Conservation (phyloP, 2,888 invertebrate genomes). For the Noctua janthina region DNA sequence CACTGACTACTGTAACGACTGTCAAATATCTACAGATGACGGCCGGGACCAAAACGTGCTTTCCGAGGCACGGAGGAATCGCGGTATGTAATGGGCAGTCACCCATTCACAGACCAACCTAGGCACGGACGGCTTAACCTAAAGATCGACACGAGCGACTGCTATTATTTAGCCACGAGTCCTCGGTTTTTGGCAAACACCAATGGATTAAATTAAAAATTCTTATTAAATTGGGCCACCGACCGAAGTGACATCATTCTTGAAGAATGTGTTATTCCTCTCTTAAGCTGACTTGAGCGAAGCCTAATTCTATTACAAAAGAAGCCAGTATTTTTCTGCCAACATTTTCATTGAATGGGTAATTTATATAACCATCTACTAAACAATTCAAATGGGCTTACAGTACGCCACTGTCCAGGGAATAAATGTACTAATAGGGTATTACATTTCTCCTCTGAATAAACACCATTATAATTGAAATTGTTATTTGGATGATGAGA, state of each 20-base stretch:
- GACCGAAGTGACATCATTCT: neutral
- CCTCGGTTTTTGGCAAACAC: neutral
- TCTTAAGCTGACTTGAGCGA: neutral
- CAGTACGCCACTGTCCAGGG: slow-evolving; percentile 30
- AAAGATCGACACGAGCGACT: too few relatives aligned
- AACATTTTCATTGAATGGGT: slow-evolving; percentile 39
- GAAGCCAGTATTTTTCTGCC: slow-evolving; percentile 14
- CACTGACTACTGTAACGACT: too few relatives aligned
- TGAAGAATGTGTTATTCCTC: slow-evolving; percentile 14
- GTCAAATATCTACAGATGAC: too few relatives aligned
- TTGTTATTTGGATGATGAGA: slow-evolving; percentile 63
- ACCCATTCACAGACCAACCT: too few relatives aligned
- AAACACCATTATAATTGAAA: slow-evolving; percentile 65
- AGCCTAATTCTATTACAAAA: slow-evolving; percentile 5
- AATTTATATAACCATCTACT: slow-evolving; percentile 50
- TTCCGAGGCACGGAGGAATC: too few relatives aligned
- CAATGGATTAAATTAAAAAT: neutral
- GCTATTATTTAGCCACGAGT: too few relatives aligned
- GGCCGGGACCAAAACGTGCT: too few relatives aligned
- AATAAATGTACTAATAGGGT: slow-evolving; percentile 56
- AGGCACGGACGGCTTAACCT: too few relatives aligned
- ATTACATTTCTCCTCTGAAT: slow-evolving; percentile 51
- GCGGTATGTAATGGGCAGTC: too few relatives aligned
- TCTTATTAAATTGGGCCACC: neutral
- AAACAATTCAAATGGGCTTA: slow-evolving; percentile 56